These are phyloP conservation scores for Neelides sp. DNA, from an alignment of 1,140 invertebrate species.

Conservation along the genomic window DNA sequence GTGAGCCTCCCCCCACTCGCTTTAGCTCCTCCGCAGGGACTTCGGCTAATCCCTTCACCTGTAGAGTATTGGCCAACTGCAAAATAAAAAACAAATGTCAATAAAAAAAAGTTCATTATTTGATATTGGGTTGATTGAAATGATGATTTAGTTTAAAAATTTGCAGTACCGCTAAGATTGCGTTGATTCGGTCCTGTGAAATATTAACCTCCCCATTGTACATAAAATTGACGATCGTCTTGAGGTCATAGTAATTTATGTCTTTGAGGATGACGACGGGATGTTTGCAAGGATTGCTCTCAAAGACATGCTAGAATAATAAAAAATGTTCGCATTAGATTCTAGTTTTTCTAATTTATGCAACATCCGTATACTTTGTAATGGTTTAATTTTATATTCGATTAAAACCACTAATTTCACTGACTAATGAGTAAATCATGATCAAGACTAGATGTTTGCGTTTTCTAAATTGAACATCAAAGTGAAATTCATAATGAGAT, in stretches of 20 bases:
- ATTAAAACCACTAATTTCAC: no score
- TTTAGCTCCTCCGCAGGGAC: slow-evolving; percentile 47
- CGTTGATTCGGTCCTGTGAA: slow-evolving; percentile 68
- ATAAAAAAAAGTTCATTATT: background rate
- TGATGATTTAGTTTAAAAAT: background rate
- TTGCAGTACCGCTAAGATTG: slow-evolving; percentile 55
- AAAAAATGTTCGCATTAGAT: no score
- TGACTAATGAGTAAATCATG: no score
- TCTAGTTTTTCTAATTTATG: no score
- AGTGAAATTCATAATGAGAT: no score
- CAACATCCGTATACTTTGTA: no score
- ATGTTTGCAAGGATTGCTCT: slow-evolving; percentile 73
- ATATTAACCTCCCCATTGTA: slow-evolving; percentile 85
- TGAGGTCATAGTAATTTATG: slow-evolving; percentile 69
- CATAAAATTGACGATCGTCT: slow-evolving; percentile 82
- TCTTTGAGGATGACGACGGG: slow-evolving; percentile 82
- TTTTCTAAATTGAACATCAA: no score
- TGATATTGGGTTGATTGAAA: background rate
- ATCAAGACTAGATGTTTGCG: no score
- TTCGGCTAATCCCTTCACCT: slow-evolving; percentile 73
- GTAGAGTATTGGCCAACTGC: slow-evolving; percentile 67
- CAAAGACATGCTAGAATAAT: slow-evolving; percentile 53
- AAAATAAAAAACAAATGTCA: slow-evolving; percentile 18
- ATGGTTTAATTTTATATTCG: no score
- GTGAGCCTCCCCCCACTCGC: slow-evolving; percentile 6